Percentiles rank a stretch among this genome's conserved stretches.
Conservation (phyloP, 1,140 invertebrate genomes). For the Parasteatoda tepidariorum region DNA sequence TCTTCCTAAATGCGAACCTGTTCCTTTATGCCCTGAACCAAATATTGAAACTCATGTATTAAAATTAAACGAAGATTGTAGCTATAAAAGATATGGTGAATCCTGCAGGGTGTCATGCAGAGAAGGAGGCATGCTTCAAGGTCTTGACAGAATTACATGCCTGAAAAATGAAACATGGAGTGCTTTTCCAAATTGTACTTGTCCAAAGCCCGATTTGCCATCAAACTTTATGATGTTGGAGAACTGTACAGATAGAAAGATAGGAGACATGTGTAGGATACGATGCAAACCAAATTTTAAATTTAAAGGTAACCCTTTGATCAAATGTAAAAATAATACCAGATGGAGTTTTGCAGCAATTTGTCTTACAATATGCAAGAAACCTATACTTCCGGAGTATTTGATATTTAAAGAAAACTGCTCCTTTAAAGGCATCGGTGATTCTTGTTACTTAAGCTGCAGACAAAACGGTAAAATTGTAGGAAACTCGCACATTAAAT, state of each 20-base stretch:
- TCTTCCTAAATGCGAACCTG: not conserved
- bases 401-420: not conserved
- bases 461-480: not conserved
- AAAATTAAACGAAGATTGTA: not conserved
- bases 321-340: not conserved
- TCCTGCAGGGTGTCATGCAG: not conserved
- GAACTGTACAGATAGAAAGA: not conserved
- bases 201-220: not conserved
- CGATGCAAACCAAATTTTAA: not conserved
- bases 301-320: not conserved
- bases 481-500: not conserved
- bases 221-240: not conserved
- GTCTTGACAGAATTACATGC: not conserved
- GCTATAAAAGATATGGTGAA: not conserved
- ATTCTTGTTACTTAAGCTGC: not conserved
- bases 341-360: not conserved
- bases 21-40: not conserved
- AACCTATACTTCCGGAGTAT: not conserved
- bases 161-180: not conserved
- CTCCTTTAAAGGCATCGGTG: not conserved
- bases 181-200: not conserved
- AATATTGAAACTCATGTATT: not conserved
- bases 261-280: not conserved
- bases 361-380: not conserved
- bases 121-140: not conserved